Evolutionary conservation across 2,888 invertebrate genomes (phyloP), one percentile per base, ranked within the genome.

Genomic region (Lymantria dispar): DNA sequence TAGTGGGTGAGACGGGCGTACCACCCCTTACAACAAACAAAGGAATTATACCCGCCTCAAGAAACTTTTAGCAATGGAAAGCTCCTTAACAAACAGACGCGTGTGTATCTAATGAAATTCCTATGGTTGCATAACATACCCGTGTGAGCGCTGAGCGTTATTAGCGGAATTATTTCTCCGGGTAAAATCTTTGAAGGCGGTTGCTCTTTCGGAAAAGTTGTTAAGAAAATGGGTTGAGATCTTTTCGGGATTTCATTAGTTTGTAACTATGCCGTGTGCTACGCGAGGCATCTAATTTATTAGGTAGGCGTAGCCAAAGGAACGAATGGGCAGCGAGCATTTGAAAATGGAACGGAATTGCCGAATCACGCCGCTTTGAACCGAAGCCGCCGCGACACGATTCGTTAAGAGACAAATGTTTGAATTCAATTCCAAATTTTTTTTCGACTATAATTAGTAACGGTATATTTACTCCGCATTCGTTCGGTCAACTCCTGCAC

Each of bases 41-140:
- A 91, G 91, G 91, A 91, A 91, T 91, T 91, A 91, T 89, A 87
- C 90, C 91, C 91, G 91, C 91, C 89, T 91, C 90, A 91, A 91
- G 91, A 91, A 91, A 91, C 91, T 91, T 91, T 91, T 91, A 90
- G 90, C 91, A 91, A 89, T 91, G 90, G 91, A 90, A 91, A 90
- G 90, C 90, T 89, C 88, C 91, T 91, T 91, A 91, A 87, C 91
- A 91, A 91, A 91, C 91, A 91, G 80, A 89, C 90, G 86, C 88
- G 91, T 89, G 90, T 91, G 90, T 91, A 90, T 91, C 88, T 91
- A 91, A 91, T 91, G 91, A 91, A 91, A 91, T 91, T 91, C 91
- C 90, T 87, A 90, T 89, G 91, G 91, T 91, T 89, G 90, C 91
- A 89, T 90, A 90, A 88, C 90, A 86, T 88, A 85, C 83, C 85